phyloP scores from a whole-genome alignment of 2,113 vertebrate species.

The Osmerus eperlanus region DNA sequence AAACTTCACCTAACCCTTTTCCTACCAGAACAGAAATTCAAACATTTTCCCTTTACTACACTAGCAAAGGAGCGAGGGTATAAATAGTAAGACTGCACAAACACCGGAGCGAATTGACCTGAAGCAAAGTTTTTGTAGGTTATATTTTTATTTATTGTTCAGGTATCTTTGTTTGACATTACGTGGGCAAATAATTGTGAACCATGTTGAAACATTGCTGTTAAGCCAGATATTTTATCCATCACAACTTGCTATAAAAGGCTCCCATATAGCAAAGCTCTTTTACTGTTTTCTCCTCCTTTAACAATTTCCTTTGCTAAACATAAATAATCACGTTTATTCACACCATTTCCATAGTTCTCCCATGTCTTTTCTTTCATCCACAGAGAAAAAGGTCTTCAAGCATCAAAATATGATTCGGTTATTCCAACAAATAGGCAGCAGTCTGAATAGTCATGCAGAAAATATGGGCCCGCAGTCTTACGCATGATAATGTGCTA shows the following conservation, averaged over 20 bases:
- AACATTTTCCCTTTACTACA: background rate
- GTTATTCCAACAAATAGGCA: constrained; percentile 20
- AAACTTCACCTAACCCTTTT: background rate
- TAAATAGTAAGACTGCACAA: constrained; percentile 4
- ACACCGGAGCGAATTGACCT: constrained; percentile 5
- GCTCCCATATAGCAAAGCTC: background rate
- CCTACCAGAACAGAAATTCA: background rate
- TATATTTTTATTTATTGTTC: background rate
- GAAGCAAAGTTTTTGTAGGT: background rate
- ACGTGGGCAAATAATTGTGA: constrained; percentile 28
- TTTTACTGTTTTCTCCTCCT: background rate
- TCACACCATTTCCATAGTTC: constrained; percentile 50
- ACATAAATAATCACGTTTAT: constrained; percentile 34
- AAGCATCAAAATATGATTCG: constrained; percentile 45
- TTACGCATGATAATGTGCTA: constrained; percentile 56
- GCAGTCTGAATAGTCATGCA: background rate
- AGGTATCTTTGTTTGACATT: background rate
- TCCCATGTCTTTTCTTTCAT: constrained; percentile 47
- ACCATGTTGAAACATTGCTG: constrained; percentile 6
- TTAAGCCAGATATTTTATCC: constrained; percentile 23
- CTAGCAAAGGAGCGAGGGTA: background rate
- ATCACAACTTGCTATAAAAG: constrained; percentile 4
- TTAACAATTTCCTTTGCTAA: constrained; percentile 2
- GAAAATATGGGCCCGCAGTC: constrained; percentile 51
- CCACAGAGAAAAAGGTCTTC: constrained; percentile 43